Conservation (phyloP, 2,888 invertebrate species). For the Oconnorella tubifera region DNA sequence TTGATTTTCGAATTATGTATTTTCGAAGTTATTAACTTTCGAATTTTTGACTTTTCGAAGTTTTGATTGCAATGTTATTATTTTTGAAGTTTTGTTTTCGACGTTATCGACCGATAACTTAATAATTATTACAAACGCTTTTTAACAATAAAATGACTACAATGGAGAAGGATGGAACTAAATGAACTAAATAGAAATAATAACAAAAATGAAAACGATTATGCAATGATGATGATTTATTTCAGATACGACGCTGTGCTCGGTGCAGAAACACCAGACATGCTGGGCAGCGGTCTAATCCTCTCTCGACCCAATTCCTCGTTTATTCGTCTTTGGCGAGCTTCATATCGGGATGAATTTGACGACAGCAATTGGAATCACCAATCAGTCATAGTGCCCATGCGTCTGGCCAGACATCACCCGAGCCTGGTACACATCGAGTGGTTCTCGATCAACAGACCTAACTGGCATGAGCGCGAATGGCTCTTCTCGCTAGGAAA, state of each 20-base stretch:
- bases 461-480: constrained; percentile 33
- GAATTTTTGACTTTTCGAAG: no score
- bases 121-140: no score
- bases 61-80: no score
- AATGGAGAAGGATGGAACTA: no score
- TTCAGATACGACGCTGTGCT: constrained; percentile 40
- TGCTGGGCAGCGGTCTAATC: constrained; percentile 42
- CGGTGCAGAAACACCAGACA: constrained; percentile 41
- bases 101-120: no score
- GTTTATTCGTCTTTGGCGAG: constrained; percentile 43
- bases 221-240: no score
- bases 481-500: constrained; percentile 28
- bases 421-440: constrained; percentile 32
- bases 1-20: no score
- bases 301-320: constrained; percentile 38
- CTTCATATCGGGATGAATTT: constrained; percentile 35
- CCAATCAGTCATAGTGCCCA: constrained; percentile 30
- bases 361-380: constrained; percentile 29
- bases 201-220: no score
- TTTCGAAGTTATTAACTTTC: no score
- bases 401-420: constrained; percentile 26
- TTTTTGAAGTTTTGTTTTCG: no score
- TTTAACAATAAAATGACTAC: no score
- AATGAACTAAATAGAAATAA: no score
- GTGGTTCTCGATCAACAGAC: constrained; percentile 31